Evolutionary conservation across 1,140 invertebrate species (phyloP).

Genomic region (Leptoteleia sp.): DNA sequence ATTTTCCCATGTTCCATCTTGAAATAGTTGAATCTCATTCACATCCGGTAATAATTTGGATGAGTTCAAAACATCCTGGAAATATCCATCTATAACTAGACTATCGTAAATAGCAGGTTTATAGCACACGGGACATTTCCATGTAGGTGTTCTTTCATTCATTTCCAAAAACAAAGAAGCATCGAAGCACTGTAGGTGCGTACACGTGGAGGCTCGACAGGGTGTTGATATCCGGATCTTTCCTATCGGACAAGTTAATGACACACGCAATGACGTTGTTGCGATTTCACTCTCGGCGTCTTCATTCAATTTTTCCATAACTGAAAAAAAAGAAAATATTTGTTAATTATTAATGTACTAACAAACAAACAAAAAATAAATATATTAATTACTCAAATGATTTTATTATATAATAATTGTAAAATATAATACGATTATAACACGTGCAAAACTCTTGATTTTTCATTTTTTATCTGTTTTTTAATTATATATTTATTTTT

Average conservation of each 20-base stretch:
- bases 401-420: too few relatives aligned
- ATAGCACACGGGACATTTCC: conserved; percentile 99
- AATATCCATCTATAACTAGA: conserved; percentile 95
- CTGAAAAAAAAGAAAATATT: too few relatives aligned
- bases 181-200: conserved; percentile 99
- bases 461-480: too few relatives aligned
- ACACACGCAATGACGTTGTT: conserved; percentile 95
- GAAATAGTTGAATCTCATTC: conserved; percentile 92
- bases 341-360: too few relatives aligned
- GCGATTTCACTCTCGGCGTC: conserved; percentile 97
- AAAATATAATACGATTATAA: too few relatives aligned
- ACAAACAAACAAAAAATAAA: too few relatives aligned
- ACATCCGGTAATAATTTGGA: conserved; percentile 84
- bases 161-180: conserved; percentile 96
- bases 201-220: conserved; percentile 93
- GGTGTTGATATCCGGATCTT: conserved; percentile 97
- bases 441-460: too few relatives aligned
- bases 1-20: conserved; percentile 94
- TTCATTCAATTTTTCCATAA: conserved; percentile 96
- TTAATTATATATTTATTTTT: too few relatives aligned
- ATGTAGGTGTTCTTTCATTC: conserved; percentile 99
- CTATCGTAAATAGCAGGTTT: conserved; percentile 93
- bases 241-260: conserved; percentile 95
- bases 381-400: too few relatives aligned
- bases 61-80: conserved; percentile 90